Conservation (phyloP, 2,113 vertebrate species). For the Talpa occidentalis region DNA sequence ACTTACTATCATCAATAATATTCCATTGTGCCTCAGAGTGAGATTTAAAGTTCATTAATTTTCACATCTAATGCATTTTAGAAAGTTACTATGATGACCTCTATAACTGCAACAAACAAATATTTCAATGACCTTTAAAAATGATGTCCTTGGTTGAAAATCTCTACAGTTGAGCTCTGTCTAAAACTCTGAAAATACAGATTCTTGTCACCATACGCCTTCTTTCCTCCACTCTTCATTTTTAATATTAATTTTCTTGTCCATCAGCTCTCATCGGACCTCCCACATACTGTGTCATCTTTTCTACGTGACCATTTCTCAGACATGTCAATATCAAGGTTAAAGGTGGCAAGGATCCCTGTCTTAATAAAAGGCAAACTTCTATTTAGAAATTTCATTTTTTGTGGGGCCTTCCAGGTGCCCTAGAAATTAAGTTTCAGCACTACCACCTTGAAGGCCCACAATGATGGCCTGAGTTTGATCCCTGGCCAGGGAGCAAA, state of each 20-base stretch:
- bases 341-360: background rate
- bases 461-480: no score
- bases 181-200: background rate
- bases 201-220: background rate
- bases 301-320: background rate
- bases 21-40: background rate
- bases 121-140: background rate
- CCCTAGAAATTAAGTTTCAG: no score
- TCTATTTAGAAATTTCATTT: background rate
- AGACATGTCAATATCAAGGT: background rate
- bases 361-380: background rate
- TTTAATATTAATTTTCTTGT: background rate
- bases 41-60: background rate
- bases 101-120: background rate
- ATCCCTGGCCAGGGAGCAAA: no score
- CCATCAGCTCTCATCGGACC: background rate
- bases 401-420: no score
- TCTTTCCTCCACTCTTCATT: background rate
- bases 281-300: background rate
- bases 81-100: background rate
- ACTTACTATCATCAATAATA: background rate
- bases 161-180: accelerated
- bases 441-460: no score
- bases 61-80: background rate
- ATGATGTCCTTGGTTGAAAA: background rate